Conservation (phyloP, 2,888 invertebrate species). For the Anarsia innoxiella region DNA sequence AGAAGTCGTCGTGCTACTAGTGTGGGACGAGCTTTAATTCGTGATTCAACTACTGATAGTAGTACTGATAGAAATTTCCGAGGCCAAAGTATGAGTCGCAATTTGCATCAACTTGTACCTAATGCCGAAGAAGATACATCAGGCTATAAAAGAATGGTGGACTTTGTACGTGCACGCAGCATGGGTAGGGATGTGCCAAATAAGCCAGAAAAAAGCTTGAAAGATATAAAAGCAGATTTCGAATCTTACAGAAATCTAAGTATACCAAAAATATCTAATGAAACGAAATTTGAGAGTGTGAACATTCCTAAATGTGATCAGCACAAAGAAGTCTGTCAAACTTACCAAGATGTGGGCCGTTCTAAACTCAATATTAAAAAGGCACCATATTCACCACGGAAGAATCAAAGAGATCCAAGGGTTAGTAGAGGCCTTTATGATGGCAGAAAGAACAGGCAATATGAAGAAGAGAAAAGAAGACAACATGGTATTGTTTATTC, state of each 20-base stretch:
- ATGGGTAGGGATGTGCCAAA: conserved; percentile 35
- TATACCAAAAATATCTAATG: no score
- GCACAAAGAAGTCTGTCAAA: no score
- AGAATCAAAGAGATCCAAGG: conserved; percentile 51
- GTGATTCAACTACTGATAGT: conserved; percentile 15
- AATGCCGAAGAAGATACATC: conserved; percentile 3
- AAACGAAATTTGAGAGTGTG: no score
- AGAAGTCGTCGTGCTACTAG: conserved; percentile 53
- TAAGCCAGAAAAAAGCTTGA: conserved; percentile 35
- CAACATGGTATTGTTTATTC: conserved; percentile 56
- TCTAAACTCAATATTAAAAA: conserved; percentile 18
- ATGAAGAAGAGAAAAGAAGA: conserved; percentile 24
- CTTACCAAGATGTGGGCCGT: no score
- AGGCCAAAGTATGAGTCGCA: conserved; percentile 21
- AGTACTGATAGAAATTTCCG: conserved; percentile 8
- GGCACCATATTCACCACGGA: conserved; percentile 36
- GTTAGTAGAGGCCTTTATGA: conserved; percentile 29
- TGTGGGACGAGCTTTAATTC: conserved; percentile 44
- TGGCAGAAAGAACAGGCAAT: conserved; percentile 24
- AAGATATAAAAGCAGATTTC: conserved; percentile 57
- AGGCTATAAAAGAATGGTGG: conserved; percentile 7
- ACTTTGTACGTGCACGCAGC: conserved; percentile 48
- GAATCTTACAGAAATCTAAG: conserved; percentile 31
- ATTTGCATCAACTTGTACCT: conserved; percentile 6
- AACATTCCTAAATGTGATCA: no score